Base-by-base conservation (phyloP, 2,888 invertebrate genomes). In the Noctua janthe region DNA sequence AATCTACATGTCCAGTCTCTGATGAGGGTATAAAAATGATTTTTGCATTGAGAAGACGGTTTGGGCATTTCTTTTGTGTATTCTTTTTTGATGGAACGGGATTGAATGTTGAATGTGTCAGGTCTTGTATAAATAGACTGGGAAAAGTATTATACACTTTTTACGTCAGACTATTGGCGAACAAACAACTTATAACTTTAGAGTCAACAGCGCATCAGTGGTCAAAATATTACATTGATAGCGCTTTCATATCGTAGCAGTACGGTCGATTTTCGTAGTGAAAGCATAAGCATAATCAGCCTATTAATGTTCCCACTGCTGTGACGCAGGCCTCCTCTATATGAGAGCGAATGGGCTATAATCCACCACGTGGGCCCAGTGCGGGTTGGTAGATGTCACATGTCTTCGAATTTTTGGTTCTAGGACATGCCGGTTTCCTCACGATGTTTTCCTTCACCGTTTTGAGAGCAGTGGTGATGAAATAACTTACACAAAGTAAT, bases 1-100 rank as follows among this genome's bases (percentile, higher is more conserved):
- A 86, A 88, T 88, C 72, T 80, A 78, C 80, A 83, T 88, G 88
- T 88, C 88, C 86, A 85, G 74, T 82, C 76, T 84, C 81, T 89
- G 89, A 89, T 86, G 83, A 80, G 87, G 89, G 89, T 89, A 71
- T 54, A 76, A 67, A 82, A 79, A 82, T 84, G 76, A 86, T 86
- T 86, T 86, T 86, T 80, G 59, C 69, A 87, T 78, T 81, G 77
- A 62, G 72, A 74, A 78, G 67, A 78, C 64, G 77, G 62, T 56
- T 70, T 23, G 23, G 39, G 47, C 62, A 56, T 71, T 74, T 73
- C 86, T 82, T 87, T 86, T 87, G 66, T 82, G 70, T 71, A 76
- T 70, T 74, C 23, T 71, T 70, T 69, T 78, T 66, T 76, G 62
- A 59, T 78, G 47, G 59, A 56, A 69, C 69, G 35, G 39, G 35